Base-by-base conservation (phyloP, 2,113 vertebrate genomes). In the Phalacrocorax pelagicus region DNA sequence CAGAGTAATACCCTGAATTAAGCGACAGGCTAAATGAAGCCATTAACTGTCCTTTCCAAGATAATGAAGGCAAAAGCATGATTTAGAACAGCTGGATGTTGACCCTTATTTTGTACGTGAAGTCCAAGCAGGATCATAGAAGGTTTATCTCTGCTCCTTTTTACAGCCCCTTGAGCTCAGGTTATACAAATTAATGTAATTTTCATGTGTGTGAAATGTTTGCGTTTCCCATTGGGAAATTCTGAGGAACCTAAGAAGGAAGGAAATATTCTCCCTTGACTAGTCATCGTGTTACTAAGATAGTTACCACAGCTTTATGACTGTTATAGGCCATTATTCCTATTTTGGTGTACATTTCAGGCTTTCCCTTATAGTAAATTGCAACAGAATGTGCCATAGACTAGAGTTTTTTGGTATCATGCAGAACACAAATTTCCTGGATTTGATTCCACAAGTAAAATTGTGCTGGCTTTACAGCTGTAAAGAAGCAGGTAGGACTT, bases 1-100 rank as follows among this genome's bases (percentile, higher is more conserved):
- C 66, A 71, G 81, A 88, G 34, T 94, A 86, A 96, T 95, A 87
- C 71, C n/a, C 63, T 92, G 84, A 97, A 96, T 97, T 96, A 97
- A 96, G 67, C 77, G 81, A 95, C 94, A 44, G 52, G 51, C 87
- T 97, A 97, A 97, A 96, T 96, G 92, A 97, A 85, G 92, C 82
- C 96, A 96, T 97, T 97, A 96, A 96, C 93, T 62, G 67, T 91
- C 93, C 71, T 77, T 86, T 96, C 32, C 44, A 73, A 62, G 69
- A 92, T 82, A 93, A 89, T 62, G 79, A 90, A 87, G 19, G 63
- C 81, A 73, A 49, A 86, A 74, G 42, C 8, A 57, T 92, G 96
- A 80, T 93, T 54, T 44, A 94, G 81, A 94, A 55, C 65, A 96
- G 71, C 78, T 85, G 19, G 23, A 54, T 66, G 24, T 65, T 95